Conservation (phyloP, 2,113 vertebrate species). For the Bubo blakistoni region DNA sequence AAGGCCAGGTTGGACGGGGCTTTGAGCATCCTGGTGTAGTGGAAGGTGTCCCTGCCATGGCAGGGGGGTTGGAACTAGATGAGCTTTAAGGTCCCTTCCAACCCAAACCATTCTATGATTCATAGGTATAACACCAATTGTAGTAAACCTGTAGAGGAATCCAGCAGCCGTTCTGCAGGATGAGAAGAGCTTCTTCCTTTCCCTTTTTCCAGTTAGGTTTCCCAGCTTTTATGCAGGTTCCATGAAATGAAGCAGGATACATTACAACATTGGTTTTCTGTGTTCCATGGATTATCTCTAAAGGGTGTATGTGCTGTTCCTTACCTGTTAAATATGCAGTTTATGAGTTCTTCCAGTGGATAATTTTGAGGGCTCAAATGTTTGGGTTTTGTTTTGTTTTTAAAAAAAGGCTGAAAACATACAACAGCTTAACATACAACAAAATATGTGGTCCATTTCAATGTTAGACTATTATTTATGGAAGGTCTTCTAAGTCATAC, state of each 20-base stretch:
- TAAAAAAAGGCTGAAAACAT: background rate
- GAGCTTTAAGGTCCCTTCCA: background rate
- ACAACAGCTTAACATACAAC: background rate
- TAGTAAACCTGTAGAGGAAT: background rate
- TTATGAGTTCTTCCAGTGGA: background rate
- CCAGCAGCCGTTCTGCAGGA: background rate
- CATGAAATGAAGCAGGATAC: background rate
- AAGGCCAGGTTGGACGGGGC: background rate
- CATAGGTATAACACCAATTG: background rate
- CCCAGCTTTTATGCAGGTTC: background rate
- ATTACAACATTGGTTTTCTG: background rate
- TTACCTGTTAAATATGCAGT: background rate
- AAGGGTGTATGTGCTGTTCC: background rate
- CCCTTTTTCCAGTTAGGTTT: background rate
- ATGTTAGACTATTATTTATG: background rate
- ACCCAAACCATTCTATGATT: background rate
- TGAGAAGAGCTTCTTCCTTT: background rate
- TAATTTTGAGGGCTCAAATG: background rate
- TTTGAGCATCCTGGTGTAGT: background rate
- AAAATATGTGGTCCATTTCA: background rate
- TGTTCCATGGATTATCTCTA: background rate
- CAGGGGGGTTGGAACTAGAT: accelerated
- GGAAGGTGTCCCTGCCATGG: background rate
- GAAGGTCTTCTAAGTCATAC: background rate
- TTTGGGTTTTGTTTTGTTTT: background rate